Base-by-base conservation (phyloP, 2,888 invertebrate species). In the Nomada lathburiana region DNA sequence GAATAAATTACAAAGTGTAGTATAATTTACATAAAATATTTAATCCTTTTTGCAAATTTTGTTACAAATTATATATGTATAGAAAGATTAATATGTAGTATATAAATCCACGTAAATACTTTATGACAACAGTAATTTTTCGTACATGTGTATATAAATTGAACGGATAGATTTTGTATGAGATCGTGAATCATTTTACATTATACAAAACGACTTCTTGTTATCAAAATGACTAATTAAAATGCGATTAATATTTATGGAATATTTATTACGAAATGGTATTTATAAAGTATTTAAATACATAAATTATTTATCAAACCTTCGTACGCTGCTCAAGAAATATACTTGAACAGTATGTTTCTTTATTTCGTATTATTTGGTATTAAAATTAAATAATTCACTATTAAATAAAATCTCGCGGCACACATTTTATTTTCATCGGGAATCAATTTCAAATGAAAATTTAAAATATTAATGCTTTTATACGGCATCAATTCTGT, bases 291-390 rank as follows among this genome's bases (percentile, higher is more conserved):
- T 79, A 52, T 70, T 70, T 84, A 69, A 68, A 64, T 87, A 87
- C 72, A 87, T 84, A 84, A 86, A 80, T 84, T 87, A 86, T 78
- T 84, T 87, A 87, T 83, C 85, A 85, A 87, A 86, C 67, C 62
- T 72, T 60, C 63, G n/a, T 85, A 83, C 57, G 59, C 63, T 83
- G 60, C 13, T 85, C 75, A 57, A 75, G 59, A 75, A 72, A 50
- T 79, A 67, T 60, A 59, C 76, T 57, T 69, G 71, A 60, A 65
- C 59, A 75, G 36, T 59, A 60, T 70, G 70, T 50, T 62, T 73
- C 65, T 75, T 42, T 44, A 73, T 76, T 63, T 80, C 71, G 52
- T 70, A 77, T 62, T 82, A 85, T 86, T 86, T 87, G 78, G 76
- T 73, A 80, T 82, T 60, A 72, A 82, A 83, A 71, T 70, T 62